These are phyloP conservation scores for Caranx ignobilis DNA, from an alignment of 2,113 vertebrate genomes.

Conservation along the genomic window DNA sequence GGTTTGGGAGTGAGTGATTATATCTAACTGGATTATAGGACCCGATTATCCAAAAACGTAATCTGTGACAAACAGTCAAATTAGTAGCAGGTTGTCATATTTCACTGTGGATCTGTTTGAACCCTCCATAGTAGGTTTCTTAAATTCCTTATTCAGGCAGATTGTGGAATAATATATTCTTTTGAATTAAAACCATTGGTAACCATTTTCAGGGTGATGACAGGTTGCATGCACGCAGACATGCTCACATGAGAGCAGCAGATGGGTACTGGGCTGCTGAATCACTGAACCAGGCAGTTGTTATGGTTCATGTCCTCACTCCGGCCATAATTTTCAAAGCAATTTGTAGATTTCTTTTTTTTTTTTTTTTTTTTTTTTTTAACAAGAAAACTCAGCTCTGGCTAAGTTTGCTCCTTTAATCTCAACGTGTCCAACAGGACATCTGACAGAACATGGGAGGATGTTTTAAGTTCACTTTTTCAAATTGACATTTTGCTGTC, in stretches of 20 bases:
- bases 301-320: slow-evolving; percentile 32
- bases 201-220: slow-evolving; percentile 29
- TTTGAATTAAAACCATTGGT: slow-evolving; percentile 51
- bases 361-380: not conserved
- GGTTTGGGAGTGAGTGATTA: slow-evolving; percentile 77
- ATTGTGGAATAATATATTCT: slow-evolving; percentile 35
- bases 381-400: not conserved
- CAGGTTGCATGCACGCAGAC: slow-evolving; percentile 21
- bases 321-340: slow-evolving; percentile 31
- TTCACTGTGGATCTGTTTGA: slow-evolving; percentile 26
- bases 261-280: slow-evolving; percentile 43
- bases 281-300: slow-evolving; percentile 48
- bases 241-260: slow-evolving; percentile 41
- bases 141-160: slow-evolving; percentile 21
- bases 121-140: slow-evolving; percentile 34
- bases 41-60: slow-evolving; percentile 75
- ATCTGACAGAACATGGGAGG: not conserved
- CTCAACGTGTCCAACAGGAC: slow-evolving; percentile 20
- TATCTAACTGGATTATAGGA: slow-evolving; percentile 78
- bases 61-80: slow-evolving; percentile 71
- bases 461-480: not conserved
- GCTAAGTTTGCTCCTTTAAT: slow-evolving; percentile 17
- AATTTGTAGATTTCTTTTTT: slow-evolving; percentile 30
- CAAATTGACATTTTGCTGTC: slow-evolving; percentile 1
- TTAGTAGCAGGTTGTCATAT: slow-evolving; percentile 49